Evolutionary conservation across 1,140 invertebrate species (phyloP), one percentile per base, ranked within the genome.

Genomic region (Nasonia vitripennis): DNA sequence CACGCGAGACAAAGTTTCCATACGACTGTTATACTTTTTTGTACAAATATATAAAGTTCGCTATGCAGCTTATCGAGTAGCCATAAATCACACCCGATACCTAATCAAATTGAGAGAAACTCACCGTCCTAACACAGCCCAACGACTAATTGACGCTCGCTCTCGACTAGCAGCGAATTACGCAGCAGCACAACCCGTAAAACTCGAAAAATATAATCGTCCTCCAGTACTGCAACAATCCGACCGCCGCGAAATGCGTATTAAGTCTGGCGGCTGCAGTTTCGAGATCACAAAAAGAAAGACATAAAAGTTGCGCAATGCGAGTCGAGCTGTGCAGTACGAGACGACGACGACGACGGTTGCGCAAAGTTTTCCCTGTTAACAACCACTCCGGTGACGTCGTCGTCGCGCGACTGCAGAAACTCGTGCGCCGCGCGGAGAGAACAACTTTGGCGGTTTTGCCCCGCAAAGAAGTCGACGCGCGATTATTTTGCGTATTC

Each of bases 301-400:
- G 87, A 88, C 88, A 77, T 78, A 68, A 81, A 86, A 86, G 86
- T 90, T 89, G 86, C 86, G 89, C 87, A 89, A 87, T 84, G 31
- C 73, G 17, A 62, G 55, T 55, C 51, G 51, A 55, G 51, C 17
- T 55, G 17, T 62, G 67, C 71, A 4, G 55, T 20, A 62, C 48
- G 80, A 87, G 81, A 84, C 73, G 79, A 78, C 51, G 86, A 70
- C 27, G 51, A 78, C 78, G 71, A 84, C 78, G 77, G 88, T 90
- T 90, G 87, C 88, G 88, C 87, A 87, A 90, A 73, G 17, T 68
- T 81, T 78, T 87, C 41, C 86, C 80, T 89, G 87, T 88, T 89
- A 90, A 90, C 87, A 87, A 90, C 88, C 83, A 70, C 78, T 87
- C 84, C 87, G 84, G 87, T 86, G 75, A 83, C 88, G 85, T 86